A percentile compares a stretch with the other conserved stretches of the same genome.
These are phyloP conservation scores for Phoeniculus purpureus DNA, from an alignment of 2,797 vertebrate species.

Conservation along the genomic window DNA sequence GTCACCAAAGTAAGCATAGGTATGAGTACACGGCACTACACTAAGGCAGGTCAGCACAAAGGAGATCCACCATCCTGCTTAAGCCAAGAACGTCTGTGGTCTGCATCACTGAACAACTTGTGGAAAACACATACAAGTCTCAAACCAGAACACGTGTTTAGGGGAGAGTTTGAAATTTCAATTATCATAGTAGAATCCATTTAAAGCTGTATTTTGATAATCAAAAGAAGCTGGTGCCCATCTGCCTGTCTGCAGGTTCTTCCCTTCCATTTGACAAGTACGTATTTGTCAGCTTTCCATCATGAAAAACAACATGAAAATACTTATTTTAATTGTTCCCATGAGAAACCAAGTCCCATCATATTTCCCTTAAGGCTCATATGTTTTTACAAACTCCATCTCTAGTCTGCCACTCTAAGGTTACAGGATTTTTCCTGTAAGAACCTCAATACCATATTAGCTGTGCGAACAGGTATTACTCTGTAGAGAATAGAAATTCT, in stretches of 20 bases:
- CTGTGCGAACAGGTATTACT: neutral
- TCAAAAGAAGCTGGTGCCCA: neutral
- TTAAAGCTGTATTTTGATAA: neutral
- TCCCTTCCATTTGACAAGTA: neutral
- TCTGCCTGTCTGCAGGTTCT: rapidly evolving
- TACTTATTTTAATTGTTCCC: neutral
- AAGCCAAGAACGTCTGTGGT: neutral
- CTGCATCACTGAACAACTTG: neutral
- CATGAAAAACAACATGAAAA: neutral
- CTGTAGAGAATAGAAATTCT: neutral
- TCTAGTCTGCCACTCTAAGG: neutral
- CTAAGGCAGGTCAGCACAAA: neutral
- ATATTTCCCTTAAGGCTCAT: rapidly evolving
- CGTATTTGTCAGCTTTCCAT: neutral
- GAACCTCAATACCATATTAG: neutral
- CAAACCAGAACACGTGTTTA: too few species aligned
- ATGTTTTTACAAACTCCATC: neutral
- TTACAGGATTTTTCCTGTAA: neutral
- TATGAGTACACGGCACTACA: neutral
- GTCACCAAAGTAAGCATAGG: neutral
- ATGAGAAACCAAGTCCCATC: neutral
- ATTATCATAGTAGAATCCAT: neutral
- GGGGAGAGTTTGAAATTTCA: neutral
- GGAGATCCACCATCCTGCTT: neutral
- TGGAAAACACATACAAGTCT: rapidly evolving